These are phyloP conservation scores for Eriocheir sinensis DNA, from an alignment of 1,140 invertebrate species.

Conservation along the genomic window DNA sequence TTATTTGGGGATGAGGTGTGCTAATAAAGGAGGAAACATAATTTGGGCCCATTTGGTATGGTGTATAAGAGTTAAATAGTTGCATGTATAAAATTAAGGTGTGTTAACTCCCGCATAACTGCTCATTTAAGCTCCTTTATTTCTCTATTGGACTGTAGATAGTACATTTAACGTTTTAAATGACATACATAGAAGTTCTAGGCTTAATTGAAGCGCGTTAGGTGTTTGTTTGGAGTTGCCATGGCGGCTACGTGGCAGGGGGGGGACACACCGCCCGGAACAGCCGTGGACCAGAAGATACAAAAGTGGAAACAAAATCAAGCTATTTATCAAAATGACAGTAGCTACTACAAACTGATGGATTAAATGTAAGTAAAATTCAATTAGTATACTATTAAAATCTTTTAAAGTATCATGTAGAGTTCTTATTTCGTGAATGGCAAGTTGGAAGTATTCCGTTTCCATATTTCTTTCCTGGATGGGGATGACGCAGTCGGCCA, in stretches of 20 bases:
- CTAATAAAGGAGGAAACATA: no score
- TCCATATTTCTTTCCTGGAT: conserved; percentile 10
- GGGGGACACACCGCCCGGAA: conserved; percentile 67
- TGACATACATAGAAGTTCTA: neutral
- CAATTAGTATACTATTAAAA: no score
- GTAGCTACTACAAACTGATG: no score
- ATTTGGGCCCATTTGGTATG: no score
- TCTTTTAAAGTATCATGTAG: neutral
- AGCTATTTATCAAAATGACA: neutral
- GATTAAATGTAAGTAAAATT: no score
- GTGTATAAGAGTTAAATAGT: no score
- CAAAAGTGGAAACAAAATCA: conserved; percentile 10
- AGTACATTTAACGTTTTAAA: neutral
- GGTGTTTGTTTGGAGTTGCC: conserved; percentile 77
- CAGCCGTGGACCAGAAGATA: conserved; percentile 46
- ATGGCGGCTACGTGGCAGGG: conserved; percentile 77
- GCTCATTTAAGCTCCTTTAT: no score
- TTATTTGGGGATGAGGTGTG: no score
- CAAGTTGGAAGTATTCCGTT: neutral
- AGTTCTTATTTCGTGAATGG: neutral
- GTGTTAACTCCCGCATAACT: no score
- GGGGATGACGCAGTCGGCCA: conserved; percentile 19
- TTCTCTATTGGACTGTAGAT: no score
- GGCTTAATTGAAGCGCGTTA: conserved; percentile 69
- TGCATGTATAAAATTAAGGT: no score